These are phyloP conservation scores for Pantherophis alleghaniensis DNA, from an alignment of 2,797 vertebrate genomes.

Conservation along the genomic window DNA sequence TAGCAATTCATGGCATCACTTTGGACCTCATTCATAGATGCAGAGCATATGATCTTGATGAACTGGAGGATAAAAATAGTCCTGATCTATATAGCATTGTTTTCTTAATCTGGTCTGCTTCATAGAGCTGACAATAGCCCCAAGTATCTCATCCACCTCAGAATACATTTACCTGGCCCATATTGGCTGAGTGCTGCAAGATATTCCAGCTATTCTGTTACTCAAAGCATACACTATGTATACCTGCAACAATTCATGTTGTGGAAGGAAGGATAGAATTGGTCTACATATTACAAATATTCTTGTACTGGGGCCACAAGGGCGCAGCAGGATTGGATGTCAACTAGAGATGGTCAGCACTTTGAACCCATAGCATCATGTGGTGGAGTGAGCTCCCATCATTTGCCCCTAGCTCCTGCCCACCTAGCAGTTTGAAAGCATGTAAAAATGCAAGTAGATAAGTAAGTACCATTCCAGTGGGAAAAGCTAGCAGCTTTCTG, in stretches of 20 bases:
- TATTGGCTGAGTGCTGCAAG: neutral
- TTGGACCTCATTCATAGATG: neutral
- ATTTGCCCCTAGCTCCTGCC: neutral
- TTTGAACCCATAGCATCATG: neutral
- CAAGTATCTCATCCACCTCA: neutral
- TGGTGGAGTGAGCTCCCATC: neutral
- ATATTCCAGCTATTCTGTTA: neutral
- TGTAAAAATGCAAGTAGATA: neutral
- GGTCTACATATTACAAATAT: neutral
- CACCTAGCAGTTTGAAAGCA: neutral
- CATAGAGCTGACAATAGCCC: neutral
- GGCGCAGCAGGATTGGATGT: neutral
- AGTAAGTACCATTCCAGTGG: neutral
- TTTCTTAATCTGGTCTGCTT: neutral
- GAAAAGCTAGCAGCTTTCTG: neutral
- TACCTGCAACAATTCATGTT: neutral
- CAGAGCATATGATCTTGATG: neutral
- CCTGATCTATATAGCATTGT: neutral
- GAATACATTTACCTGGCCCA: neutral
- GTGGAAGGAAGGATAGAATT: neutral
- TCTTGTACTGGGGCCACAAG: too few relatives aligned
- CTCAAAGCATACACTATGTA: neutral
- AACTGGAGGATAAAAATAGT: neutral
- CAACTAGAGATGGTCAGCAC: neutral
- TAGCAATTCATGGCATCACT: neutral